Evolutionary conservation across 2,113 vertebrate genomes (phyloP).

Genomic region (Willisornis vidua): DNA sequence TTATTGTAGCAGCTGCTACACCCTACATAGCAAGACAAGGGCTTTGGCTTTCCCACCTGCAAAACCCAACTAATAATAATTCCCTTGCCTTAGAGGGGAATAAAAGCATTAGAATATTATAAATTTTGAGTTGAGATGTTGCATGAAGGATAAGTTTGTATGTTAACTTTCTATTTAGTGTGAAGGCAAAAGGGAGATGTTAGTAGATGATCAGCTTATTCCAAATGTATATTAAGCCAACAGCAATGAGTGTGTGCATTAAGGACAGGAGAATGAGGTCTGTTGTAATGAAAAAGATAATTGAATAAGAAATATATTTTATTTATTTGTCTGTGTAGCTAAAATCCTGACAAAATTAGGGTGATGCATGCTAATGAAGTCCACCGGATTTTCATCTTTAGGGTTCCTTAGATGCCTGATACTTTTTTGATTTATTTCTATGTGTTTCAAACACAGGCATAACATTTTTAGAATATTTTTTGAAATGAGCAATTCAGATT

Average conservation of each 20-base stretch:
- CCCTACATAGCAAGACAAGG: not conserved
- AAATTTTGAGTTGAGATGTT: not conserved
- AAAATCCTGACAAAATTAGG: not conserved
- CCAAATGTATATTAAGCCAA: not conserved
- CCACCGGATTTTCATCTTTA: not conserved
- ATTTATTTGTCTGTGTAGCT: not conserved
- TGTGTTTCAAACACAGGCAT: not conserved
- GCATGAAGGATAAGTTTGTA: not conserved
- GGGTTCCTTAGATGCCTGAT: not conserved
- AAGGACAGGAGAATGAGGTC: not conserved
- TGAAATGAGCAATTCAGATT: not conserved
- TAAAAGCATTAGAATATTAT: not conserved
- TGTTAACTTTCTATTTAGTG: not conserved
- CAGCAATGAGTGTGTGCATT: not conserved
- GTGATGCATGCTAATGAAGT: not conserved
- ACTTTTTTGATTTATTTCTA: not conserved
- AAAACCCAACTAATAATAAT: not conserved
- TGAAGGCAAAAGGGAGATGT: not conserved
- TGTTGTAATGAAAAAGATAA: not conserved
- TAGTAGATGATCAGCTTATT: not conserved
- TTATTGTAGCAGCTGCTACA: not conserved
- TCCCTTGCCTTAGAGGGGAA: not conserved
- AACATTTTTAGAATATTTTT: not conserved
- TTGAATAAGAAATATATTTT: not conserved
- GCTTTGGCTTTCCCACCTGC: not conserved